Conservation (phyloP, 2,797 vertebrate species). For the Cryptoblepharus egeriae region DNA sequence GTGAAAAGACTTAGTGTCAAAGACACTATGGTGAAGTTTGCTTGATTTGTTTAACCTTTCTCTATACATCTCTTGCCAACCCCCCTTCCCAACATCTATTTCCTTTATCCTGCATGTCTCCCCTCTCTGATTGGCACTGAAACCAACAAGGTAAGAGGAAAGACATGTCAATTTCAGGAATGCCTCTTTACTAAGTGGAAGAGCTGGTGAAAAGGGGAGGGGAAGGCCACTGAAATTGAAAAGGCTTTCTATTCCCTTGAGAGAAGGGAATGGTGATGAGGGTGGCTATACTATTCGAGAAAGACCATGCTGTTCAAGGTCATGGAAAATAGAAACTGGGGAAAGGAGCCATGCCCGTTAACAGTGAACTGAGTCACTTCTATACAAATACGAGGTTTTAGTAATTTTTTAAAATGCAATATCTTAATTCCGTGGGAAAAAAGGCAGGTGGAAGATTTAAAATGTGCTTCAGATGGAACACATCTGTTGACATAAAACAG, state of each 20-base stretch:
- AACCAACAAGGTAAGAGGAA: not conserved
- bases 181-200: not conserved
- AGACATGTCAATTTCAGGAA: not conserved
- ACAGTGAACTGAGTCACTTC: not conserved
- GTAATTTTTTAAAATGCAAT: too few species aligned
- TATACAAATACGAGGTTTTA: not conserved
- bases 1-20: not conserved
- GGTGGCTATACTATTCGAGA: not conserved
- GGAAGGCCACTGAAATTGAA: not conserved
- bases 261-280: not conserved
- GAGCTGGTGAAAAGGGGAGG: not conserved
- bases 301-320: not conserved
- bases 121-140: not conserved
- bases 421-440: not conserved
- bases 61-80: not conserved
- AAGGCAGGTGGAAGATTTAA: not conserved
- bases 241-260: not conserved
- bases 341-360: not conserved
- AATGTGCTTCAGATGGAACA: not conserved
- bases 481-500: not conserved
- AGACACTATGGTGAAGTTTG: not conserved
- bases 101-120: too few species aligned
- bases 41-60: not conserved
- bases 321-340: not conserved
- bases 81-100: not conserved